A percentile compares a stretch with the other conserved stretches of the same genome.
These are phyloP conservation scores for Zaprionus nigranus DNA, from an alignment of 1,140 invertebrate species.

Conservation along the genomic window DNA sequence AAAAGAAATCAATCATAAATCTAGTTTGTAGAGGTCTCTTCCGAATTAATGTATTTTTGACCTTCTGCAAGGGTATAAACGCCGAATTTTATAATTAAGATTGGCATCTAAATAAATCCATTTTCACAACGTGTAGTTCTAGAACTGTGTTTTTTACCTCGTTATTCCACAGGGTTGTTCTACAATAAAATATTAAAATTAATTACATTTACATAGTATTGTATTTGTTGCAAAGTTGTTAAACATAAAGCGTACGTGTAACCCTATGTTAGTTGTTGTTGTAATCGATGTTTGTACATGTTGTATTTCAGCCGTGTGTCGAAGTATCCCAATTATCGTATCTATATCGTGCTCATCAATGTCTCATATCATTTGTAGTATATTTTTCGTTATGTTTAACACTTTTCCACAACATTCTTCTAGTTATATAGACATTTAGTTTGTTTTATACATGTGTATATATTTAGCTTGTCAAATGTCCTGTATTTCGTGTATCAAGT, in stretches of 20 bases:
- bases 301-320: constrained; percentile 67
- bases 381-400: constrained; percentile 17
- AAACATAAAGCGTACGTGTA: constrained; percentile 46
- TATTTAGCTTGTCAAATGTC: constrained; percentile 21
- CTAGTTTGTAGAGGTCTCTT: too few relatives aligned
- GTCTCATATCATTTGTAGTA: constrained; percentile 70
- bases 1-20: too few relatives aligned
- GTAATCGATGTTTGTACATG: constrained; percentile 75
- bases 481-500: constrained; percentile 6
- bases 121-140: constrained; percentile 27
- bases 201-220: constrained; percentile 6
- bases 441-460: constrained; percentile 22
- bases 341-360: constrained; percentile 45
- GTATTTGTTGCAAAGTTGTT: constrained; percentile 52
- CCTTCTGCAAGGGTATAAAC: background rate
- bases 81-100: constrained; percentile 34
- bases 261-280: constrained; percentile 79
- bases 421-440: constrained; percentile 12
- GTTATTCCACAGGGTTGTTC: constrained; percentile 65
- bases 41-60: background rate
- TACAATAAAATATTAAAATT: constrained; percentile 41
- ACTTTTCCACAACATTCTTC: background rate
- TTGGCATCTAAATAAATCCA: constrained; percentile 35
- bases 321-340: constrained; percentile 40
- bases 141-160: constrained; percentile 45